Evolutionary conservation across 2,797 vertebrate genomes (phyloP), one percentile per base, ranked within the genome.

Genomic region (Gouania willdenowi): DNA sequence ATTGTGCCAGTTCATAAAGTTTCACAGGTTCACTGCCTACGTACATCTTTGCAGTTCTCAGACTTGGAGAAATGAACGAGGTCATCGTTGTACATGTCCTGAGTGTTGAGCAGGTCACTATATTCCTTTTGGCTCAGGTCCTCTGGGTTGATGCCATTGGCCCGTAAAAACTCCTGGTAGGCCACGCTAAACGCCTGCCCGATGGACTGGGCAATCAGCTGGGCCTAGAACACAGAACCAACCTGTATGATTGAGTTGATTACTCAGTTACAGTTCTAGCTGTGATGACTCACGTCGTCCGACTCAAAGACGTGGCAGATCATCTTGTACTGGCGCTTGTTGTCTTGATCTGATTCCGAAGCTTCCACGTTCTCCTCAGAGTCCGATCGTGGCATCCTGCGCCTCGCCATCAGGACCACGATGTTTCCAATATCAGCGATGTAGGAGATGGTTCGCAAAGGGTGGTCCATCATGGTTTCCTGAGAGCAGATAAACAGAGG

Each of bases 381-480:
- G 73, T 95, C 93, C 1, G 91, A 86, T 15, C 90, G 91, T 14
- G 93, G 88, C 93, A 96, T 92, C 53, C 93, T 82, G 29, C 94
- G 86, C 6, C 94, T 90, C 25, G 95, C 96, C 96, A 98, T 98
- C 63, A 98, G 76, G 40, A 98, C 96, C 8, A 98, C 94, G 0
- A 97, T 95, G 77, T 94, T 96, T 9, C 95, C 94, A 0, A 98
- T 98, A 77, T 98, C 96, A 0, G 96, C 95, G 4, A 98, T 98
- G 75, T 98, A 98, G 28, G 95, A 98, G 66, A 98, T 97, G 71
- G 93, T 95, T 61, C 92, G 76, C 71, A 98, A 67, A 13, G 94
- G 92, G 72, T 96, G 92, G 80, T 98, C 94, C 93, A 98, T 95
- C 94, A 98, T 95, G 0, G 92, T 95, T 68, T 97, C 95, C 96